Percentiles rank a stretch among this genome's conserved stretches.
Evolutionary conservation across 2,888 invertebrate genomes (phyloP).

Genomic region (Ellobium chinense): DNA sequence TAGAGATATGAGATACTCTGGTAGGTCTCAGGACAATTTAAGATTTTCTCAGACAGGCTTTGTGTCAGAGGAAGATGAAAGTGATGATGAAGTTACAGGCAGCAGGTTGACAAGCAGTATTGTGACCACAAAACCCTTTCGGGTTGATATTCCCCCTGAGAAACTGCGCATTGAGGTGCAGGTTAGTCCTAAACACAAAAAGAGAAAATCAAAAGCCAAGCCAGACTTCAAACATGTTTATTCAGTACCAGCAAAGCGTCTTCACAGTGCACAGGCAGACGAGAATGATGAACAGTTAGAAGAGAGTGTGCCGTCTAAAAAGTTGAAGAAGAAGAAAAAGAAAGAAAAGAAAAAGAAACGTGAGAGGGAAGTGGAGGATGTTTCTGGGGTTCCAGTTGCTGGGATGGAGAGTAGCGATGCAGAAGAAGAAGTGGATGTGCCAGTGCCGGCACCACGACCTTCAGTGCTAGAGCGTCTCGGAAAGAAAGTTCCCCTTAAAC

Average conservation of each 20-base stretch:
- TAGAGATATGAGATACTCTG: neutral
- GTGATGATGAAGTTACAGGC: neutral
- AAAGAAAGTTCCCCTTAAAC: conserved; percentile 43
- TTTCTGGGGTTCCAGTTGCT: neutral
- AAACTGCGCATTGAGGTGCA: conserved; percentile 34
- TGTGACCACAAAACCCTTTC: conserved; percentile 25
- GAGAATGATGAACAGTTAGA: neutral
- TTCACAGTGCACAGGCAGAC: neutral
- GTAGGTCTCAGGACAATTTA: neutral
- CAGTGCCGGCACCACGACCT: conserved; percentile 15
- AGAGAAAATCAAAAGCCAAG: conserved; percentile 30
- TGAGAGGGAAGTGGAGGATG: neutral
- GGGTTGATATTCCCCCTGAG: conserved; percentile 29
- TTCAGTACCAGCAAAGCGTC: conserved; percentile 39
- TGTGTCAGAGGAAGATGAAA: conserved; percentile 2
- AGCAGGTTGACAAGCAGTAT: conserved; percentile 30
- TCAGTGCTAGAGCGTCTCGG: conserved; percentile 62
- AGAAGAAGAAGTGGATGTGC: conserved; percentile 23
- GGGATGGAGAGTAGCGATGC: conserved; percentile 23
- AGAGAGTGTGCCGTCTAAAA: neutral
- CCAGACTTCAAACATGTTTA: conserved; percentile 43
- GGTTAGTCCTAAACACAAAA: conserved; percentile 10
- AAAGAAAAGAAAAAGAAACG: conserved; percentile 35
- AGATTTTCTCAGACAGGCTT: neutral
- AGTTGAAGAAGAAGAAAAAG: conserved; percentile 41